A percentile compares a stretch with the other conserved stretches of the same genome.
These are phyloP conservation scores for Oligia fasciuncula DNA, from an alignment of 2,888 invertebrate species.

Conservation along the genomic window DNA sequence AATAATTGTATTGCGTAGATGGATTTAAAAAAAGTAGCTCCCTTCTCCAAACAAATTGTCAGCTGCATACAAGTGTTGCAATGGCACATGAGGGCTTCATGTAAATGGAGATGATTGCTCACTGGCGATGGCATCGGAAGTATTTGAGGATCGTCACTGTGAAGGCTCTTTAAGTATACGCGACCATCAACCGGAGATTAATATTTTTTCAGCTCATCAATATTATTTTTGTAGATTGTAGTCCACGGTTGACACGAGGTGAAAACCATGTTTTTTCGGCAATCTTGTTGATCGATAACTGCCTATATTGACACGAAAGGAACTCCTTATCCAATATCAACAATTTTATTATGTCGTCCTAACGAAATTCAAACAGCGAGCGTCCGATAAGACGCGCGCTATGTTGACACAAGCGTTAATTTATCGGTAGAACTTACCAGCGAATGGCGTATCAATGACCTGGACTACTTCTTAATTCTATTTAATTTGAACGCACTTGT, in stretches of 20 bases:
- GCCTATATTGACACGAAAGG: constrained; percentile 4
- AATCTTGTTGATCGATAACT: constrained; percentile 22
- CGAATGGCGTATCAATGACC: constrained; percentile 33
- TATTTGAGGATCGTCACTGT: neutral
- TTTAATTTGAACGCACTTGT: constrained; percentile 46
- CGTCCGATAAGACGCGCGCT: constrained; percentile 32
- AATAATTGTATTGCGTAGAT: neutral
- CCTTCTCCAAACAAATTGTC: no score
- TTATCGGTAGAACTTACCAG: constrained; percentile 25
- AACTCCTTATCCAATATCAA: constrained; percentile 48
- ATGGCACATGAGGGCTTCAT: neutral
- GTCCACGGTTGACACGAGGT: neutral
- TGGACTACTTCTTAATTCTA: constrained; percentile 46
- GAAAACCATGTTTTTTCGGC: constrained; percentile 8
- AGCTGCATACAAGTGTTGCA: neutral
- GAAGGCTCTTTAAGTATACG: neutral
- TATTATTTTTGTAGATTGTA: constrained; percentile 3
- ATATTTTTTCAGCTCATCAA: constrained; percentile 21
- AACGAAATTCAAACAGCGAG: constrained; percentile 38
- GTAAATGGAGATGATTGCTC: neutral
- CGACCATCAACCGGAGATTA: neutral
- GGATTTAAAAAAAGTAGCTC: neutral
- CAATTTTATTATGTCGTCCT: constrained; percentile 32
- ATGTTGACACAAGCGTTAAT: constrained; percentile 45
- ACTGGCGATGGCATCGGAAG: no score